A percentile compares a stretch with the other conserved stretches of the same genome.
phyloP scores from a whole-genome alignment of 2,797 vertebrate genomes.

The Cuculus canorus region DNA sequence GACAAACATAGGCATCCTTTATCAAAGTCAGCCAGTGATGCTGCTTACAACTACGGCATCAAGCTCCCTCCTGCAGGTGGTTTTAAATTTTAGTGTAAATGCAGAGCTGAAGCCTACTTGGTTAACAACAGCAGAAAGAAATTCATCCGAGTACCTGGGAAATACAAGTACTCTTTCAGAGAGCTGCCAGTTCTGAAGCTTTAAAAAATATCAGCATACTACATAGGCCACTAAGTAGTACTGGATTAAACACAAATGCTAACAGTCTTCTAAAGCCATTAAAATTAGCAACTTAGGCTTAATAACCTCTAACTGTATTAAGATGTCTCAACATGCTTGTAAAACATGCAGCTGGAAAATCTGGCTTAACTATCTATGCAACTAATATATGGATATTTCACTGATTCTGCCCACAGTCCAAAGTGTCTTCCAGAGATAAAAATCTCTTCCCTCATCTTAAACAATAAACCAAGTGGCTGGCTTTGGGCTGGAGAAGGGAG shows the following conservation, averaged over 20 bases:
- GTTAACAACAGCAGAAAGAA: background rate
- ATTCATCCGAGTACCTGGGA: background rate
- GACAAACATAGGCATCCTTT: background rate
- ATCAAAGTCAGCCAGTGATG: background rate
- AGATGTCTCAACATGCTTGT: background rate
- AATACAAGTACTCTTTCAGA: background rate
- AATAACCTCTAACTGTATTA: background rate
- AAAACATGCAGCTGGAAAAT: constrained; percentile 53
- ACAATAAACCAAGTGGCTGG: background rate
- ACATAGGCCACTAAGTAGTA: background rate
- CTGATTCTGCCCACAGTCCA: background rate
- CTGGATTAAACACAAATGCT: constrained; percentile 11
- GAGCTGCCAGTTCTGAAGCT: background rate
- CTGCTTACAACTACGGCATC: background rate
- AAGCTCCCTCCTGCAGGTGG: background rate
- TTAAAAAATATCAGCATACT: background rate
- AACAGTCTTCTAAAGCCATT: constrained; percentile 4
- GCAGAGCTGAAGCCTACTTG: background rate
- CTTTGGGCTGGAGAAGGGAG: background rate
- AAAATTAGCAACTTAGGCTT: constrained; percentile 14
- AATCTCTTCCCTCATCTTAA: background rate
- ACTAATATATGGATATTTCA: background rate
- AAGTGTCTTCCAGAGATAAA: background rate
- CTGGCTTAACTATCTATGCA: background rate
- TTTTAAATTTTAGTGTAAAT: background rate